Evolutionary conservation across 2,888 invertebrate species (phyloP).

Genomic region (Ariolimax columbianus): DNA sequence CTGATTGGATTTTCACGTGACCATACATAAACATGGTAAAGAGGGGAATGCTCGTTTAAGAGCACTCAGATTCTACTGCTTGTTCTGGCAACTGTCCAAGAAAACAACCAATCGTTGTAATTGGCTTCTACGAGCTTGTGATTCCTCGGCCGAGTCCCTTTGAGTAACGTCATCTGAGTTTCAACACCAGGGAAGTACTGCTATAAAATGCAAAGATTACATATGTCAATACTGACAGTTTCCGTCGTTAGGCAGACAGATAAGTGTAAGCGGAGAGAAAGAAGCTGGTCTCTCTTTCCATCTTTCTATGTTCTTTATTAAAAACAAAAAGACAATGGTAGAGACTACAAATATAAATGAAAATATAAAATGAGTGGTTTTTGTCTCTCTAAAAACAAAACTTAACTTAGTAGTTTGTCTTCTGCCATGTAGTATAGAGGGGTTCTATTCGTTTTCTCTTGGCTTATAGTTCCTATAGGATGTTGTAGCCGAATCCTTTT

Average conservation of each 20-base stretch:
- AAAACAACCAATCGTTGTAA: slow-evolving; percentile 28
- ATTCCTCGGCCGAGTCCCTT: background rate
- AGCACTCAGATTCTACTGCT: slow-evolving; percentile 18
- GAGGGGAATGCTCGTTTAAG: slow-evolving; percentile 32
- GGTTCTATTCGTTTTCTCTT: no score
- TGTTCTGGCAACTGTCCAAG: background rate
- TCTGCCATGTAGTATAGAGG: no score
- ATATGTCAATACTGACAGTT: background rate
- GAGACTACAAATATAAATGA: no score
- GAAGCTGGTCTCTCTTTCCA: no score
- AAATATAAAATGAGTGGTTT: no score
- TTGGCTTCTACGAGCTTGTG: background rate
- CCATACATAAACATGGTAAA: slow-evolving; percentile 35
- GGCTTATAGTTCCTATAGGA: no score
- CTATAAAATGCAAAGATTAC: background rate
- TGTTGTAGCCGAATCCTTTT: no score
- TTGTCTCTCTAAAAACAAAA: no score
- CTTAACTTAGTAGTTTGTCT: no score
- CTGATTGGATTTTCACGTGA: slow-evolving; percentile 40
- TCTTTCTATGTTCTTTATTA: no score
- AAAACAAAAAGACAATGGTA: no score
- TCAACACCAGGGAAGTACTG: slow-evolving; percentile 18
- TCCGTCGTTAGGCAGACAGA: background rate
- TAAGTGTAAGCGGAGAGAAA: background rate
- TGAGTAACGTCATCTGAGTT: background rate